A percentile compares a stretch with the other conserved stretches of the same genome.
Conservation (phyloP, 1,140 invertebrate species). For the Archegozetes longisetosus region DNA sequence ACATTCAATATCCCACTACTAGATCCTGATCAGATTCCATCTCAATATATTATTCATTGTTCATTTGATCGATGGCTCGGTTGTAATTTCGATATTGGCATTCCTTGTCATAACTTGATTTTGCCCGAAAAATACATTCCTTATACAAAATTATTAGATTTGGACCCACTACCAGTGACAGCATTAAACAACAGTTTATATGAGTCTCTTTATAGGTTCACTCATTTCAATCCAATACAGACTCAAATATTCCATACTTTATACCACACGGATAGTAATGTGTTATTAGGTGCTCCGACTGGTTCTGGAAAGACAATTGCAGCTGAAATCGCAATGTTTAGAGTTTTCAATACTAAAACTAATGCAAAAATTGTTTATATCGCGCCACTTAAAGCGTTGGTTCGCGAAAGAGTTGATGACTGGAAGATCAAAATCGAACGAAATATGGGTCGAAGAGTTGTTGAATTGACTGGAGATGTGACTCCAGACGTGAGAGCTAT, state of each 20-base stretch:
- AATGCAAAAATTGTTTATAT: constrained; percentile 91
- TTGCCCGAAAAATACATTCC: constrained; percentile 18
- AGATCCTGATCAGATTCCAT: constrained; percentile 56
- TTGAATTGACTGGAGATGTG: constrained; percentile 92
- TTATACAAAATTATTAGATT: constrained; percentile 48
- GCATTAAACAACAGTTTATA: constrained; percentile 57
- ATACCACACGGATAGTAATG: constrained; percentile 87
- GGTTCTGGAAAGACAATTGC: constrained; percentile 97
- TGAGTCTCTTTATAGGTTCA: constrained; percentile 73
- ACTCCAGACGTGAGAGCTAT: constrained; percentile 81
- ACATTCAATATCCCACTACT: constrained; percentile 89
- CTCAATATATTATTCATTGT: constrained; percentile 76
- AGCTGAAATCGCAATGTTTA: constrained; percentile 92
- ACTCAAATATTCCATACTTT: constrained; percentile 95
- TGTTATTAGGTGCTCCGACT: constrained; percentile 89
- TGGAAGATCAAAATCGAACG: constrained; percentile 80
- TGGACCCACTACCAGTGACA: constrained; percentile 73
- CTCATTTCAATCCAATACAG: constrained; percentile 97
- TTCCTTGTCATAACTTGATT: constrained; percentile 16
- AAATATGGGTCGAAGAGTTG: constrained; percentile 58
- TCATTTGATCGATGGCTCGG: constrained; percentile 83
- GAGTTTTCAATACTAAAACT: constrained; percentile 70
- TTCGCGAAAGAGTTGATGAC: constrained; percentile 86
- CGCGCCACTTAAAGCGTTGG: constrained; percentile 92
- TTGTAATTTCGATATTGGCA: constrained; percentile 24